Evolutionary conservation across 2,888 invertebrate genomes (phyloP).

Genomic region (Ophioninae sp.): DNA sequence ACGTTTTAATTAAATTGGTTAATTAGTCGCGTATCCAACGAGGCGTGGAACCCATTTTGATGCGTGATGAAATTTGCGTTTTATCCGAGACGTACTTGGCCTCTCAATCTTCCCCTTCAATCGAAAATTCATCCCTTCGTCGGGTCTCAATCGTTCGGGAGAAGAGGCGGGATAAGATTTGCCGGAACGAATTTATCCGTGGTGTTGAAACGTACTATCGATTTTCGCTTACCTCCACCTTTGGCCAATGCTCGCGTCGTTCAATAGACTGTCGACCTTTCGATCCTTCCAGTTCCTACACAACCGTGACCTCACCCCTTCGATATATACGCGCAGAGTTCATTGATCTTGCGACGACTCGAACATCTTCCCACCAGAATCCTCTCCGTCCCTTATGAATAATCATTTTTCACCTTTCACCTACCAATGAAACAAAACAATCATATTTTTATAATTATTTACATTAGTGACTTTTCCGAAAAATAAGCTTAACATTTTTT

Average conservation of each 20-base stretch:
- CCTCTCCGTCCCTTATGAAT: neutral
- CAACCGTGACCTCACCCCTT: slow-evolving; percentile 29
- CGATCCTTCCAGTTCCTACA: slow-evolving; percentile 51
- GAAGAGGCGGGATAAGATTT: too few species aligned
- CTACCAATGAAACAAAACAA: neutral
- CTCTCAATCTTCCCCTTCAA: neutral
- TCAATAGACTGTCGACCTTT: slow-evolving; percentile 61
- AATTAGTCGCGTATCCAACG: neutral
- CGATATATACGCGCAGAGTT: slow-evolving; percentile 50
- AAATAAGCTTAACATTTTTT: too few species aligned
- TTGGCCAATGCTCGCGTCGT: slow-evolving; percentile 33
- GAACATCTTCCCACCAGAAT: slow-evolving; percentile 44
- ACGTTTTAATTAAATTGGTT: neutral
- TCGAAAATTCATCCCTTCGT: neutral
- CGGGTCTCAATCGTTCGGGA: slow-evolving; percentile 19
- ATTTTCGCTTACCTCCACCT: slow-evolving; percentile 45
- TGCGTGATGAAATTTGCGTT: neutral
- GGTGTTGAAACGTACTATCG: slow-evolving; percentile 51
- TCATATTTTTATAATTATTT: too few species aligned
- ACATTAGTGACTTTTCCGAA: too few species aligned
- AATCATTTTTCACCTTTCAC: slow-evolving; percentile 1
- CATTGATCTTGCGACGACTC: slow-evolving; percentile 49
- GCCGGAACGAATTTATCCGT: slow-evolving; percentile 20
- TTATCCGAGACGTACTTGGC: neutral
- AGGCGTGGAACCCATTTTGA: neutral